Conservation (phyloP, 1,140 invertebrate genomes). For the Theocolax elegans region DNA sequence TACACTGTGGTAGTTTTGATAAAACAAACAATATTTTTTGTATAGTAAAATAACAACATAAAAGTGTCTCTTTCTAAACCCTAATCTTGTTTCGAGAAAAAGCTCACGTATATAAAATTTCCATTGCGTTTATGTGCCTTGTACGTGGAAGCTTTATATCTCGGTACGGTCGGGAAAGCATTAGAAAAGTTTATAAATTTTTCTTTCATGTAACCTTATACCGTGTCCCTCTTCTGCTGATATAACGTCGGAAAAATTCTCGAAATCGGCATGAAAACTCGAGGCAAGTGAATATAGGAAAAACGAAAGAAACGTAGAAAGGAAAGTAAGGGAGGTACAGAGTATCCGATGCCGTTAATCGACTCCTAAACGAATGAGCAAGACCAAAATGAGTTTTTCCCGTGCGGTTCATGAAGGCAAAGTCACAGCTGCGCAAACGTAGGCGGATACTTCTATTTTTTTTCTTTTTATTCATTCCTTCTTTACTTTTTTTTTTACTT, state of each 20-base stretch:
- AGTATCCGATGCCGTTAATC: not conserved
- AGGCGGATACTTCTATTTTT: not conserved
- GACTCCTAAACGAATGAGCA: not conserved
- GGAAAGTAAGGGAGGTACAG: too few species aligned
- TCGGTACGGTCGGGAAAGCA: not conserved
- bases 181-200: not conserved
- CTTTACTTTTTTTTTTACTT: not conserved
- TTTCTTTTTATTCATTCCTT: not conserved
- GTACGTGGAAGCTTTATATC: not conserved
- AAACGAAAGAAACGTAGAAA: not conserved
- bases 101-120: not conserved
- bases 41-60: too few species aligned
- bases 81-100: too few species aligned
- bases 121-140: not conserved
- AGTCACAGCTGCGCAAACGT: not conserved
- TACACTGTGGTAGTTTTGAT: too few species aligned
- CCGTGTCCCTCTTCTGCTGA: too few species aligned
- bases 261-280: not conserved
- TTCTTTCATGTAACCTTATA: constrained; percentile 1
- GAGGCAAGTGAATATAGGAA: not conserved
- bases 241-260: not conserved
- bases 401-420: too few species aligned
- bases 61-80: too few species aligned
- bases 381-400: not conserved
- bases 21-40: too few species aligned